These are phyloP conservation scores for Micrasema minimum DNA, from an alignment of 1,140 invertebrate genomes.

Conservation along the genomic window DNA sequence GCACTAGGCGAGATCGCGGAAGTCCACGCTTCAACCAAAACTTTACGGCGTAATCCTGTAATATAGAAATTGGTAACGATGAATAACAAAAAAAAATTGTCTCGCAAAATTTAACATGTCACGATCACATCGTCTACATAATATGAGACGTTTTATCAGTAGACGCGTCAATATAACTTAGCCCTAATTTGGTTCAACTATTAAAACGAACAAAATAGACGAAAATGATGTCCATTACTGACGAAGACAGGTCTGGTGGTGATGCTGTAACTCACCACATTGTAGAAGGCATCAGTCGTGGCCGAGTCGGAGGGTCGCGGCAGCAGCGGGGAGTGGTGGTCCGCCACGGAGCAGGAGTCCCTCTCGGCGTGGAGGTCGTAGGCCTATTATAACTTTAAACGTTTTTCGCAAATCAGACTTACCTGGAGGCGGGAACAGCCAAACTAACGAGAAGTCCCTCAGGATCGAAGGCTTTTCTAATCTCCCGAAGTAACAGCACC, in stretches of 20 bases:
- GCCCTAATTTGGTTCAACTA: no score
- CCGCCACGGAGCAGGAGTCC: conserved; percentile 58
- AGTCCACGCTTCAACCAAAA: conserved; percentile 63
- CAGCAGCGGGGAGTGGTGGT: conserved; percentile 62
- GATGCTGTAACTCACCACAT: conserved; percentile 46
- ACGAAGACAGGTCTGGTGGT: no score
- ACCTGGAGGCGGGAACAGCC: conserved; percentile 49
- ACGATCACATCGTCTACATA: no score
- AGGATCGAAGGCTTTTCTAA: conserved; percentile 56
- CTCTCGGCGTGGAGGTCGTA: conserved; percentile 63
- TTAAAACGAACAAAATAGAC: no score
- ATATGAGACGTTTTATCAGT: no score
- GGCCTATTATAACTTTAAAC: no score
- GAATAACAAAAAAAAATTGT: no score
- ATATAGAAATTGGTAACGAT: no score
- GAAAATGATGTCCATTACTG: no score
- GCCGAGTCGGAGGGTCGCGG: conserved; percentile 58
- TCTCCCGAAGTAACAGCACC: conserved; percentile 62
- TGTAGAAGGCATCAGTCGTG: conserved; percentile 56
- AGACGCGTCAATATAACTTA: no score
- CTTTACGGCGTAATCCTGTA: conserved; percentile 64
- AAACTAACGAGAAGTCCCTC: conserved; percentile 44
- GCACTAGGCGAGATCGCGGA: conserved; percentile 70
- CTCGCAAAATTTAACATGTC: no score
- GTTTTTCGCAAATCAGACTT: no score